Percentiles rank a stretch among this genome's conserved stretches.
phyloP scores from a whole-genome alignment of 2,797 vertebrate species.

The Orientallactaga sibirica region DNA sequence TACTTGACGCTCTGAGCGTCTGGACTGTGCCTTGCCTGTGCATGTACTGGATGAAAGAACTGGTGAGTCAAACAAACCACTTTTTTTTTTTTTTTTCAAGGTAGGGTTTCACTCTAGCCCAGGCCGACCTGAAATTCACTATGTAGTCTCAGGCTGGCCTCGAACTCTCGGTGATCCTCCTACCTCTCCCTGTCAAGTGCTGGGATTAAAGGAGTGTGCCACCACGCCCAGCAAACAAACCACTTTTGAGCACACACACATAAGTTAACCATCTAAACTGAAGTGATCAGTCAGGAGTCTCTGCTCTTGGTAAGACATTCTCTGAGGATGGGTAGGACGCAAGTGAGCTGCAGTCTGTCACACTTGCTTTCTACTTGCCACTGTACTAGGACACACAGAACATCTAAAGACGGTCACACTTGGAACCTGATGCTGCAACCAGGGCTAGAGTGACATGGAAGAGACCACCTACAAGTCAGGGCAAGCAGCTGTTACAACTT shows the following conservation, averaged over 20 bases:
- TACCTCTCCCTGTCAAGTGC: too few species aligned
- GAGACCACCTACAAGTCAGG: background rate
- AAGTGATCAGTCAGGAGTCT: background rate
- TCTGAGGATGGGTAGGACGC: background rate
- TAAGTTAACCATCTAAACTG: background rate
- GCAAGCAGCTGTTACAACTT: background rate
- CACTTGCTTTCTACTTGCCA: background rate
- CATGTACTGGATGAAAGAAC: constrained; percentile 20
- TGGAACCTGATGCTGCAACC: background rate
- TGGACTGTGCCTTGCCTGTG: background rate
- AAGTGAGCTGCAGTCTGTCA: background rate
- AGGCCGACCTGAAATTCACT: too few species aligned
- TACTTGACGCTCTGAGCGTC: constrained; percentile 48
- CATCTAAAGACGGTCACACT: background rate
- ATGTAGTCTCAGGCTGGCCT: too few species aligned
- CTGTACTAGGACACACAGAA: background rate
- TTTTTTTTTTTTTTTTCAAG: too few species aligned
- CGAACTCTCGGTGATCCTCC: too few species aligned
- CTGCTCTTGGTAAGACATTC: background rate
- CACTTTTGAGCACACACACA: too few species aligned
- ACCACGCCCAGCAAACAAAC: too few species aligned
- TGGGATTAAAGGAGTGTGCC: too few species aligned
- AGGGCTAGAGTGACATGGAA: background rate
- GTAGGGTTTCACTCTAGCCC: too few species aligned
- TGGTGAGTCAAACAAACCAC: background rate